Evolutionary conservation across 2,888 invertebrate genomes (phyloP).

Genomic region (Atethmia centrago): DNA sequence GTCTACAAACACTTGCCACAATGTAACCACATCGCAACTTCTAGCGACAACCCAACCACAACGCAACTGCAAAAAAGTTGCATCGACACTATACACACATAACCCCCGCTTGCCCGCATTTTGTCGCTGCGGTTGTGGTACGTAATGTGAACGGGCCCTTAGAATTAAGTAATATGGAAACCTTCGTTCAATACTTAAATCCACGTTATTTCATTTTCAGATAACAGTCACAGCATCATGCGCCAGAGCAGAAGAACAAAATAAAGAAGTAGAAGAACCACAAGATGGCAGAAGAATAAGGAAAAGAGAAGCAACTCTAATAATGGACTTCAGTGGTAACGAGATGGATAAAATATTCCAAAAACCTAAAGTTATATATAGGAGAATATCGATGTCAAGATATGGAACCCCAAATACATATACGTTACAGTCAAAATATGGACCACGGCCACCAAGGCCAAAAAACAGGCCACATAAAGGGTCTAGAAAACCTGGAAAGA

Average conservation of each 20-base stretch:
- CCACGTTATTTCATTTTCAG: constrained; percentile 71
- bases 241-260: constrained; percentile 65
- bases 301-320: constrained; percentile 78
- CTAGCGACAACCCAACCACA: background rate
- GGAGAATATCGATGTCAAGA: constrained; percentile 71
- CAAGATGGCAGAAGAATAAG: constrained; percentile 57
- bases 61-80: background rate
- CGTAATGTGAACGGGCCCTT: background rate
- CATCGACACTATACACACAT: background rate
- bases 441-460: constrained; percentile 71
- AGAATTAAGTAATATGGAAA: background rate
- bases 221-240: constrained; percentile 78
- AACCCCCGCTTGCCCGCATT: no score
- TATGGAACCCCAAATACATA: constrained; percentile 72
- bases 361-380: constrained; percentile 79
- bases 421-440: constrained; percentile 71
- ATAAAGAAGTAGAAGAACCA: constrained; percentile 64
- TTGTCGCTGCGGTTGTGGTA: background rate
- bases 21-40: background rate
- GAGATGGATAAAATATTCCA: constrained; percentile 73
- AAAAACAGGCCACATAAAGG: constrained; percentile 73
- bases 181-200: constrained; percentile 18
- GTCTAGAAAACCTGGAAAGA: constrained; percentile 73
- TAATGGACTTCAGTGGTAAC: constrained; percentile 73
- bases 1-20: background rate